phyloP scores from a whole-genome alignment of 2,113 vertebrate species.

The Archilochus colubris region DNA sequence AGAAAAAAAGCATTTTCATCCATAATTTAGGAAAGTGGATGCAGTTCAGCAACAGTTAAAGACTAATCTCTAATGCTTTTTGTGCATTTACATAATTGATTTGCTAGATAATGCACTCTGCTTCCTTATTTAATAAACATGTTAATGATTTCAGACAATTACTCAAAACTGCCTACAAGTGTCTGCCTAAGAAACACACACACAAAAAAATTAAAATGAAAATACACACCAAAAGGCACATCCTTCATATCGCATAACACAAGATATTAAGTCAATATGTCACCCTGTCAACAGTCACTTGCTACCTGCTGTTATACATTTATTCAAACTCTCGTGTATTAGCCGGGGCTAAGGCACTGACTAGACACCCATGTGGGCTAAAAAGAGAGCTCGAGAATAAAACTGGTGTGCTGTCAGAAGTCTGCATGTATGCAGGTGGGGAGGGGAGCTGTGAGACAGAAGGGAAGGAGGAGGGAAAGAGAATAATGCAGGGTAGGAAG shows the following conservation, averaged over 20 bases:
- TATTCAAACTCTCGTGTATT: conserved; percentile 76
- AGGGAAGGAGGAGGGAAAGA: conserved; percentile 59
- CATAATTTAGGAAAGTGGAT: conserved; percentile 73
- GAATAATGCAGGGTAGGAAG: conserved; percentile 61
- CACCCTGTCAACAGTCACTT: conserved; percentile 82
- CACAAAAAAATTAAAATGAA: conserved; percentile 74
- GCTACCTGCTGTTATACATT: conserved; percentile 83
- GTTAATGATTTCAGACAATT: conserved; percentile 85
- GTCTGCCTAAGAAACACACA: conserved; percentile 73
- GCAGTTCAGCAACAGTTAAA: conserved; percentile 78
- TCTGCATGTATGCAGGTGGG: neutral
- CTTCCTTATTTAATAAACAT: conserved; percentile 85
- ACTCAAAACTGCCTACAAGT: conserved; percentile 79
- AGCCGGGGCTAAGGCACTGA: conserved; percentile 66
- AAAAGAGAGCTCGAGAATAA: conserved; percentile 62
- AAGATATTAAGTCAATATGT: conserved; percentile 83
- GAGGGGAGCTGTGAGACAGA: conserved; percentile 72
- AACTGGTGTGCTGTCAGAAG: conserved; percentile 69
- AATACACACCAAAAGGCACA: conserved; percentile 81
- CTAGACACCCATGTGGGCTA: conserved; percentile 75
- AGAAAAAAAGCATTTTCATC: conserved; percentile 50
- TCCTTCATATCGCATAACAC: conserved; percentile 80
- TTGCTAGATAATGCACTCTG: conserved; percentile 81
- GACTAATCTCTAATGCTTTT: conserved; percentile 75
- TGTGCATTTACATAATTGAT: conserved; percentile 85